Conservation (phyloP, 2,797 vertebrate genomes). For the Vultur gryphus region DNA sequence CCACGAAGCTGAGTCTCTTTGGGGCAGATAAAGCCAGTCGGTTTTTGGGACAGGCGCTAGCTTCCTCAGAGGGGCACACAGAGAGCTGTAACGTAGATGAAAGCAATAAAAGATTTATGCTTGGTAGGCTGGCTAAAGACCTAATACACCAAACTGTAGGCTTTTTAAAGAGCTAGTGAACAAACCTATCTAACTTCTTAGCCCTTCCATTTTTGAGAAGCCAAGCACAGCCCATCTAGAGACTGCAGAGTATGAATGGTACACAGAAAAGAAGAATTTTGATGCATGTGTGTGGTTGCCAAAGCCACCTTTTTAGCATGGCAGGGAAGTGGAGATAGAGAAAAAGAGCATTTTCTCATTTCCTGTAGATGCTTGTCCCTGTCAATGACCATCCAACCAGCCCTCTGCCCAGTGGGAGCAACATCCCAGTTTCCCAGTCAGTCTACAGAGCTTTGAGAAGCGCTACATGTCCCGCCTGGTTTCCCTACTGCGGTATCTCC, state of each 20-base stretch:
- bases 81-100: background rate
- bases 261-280: background rate
- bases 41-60: background rate
- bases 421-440: background rate
- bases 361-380: background rate
- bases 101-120: accelerated
- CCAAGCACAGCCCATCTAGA: background rate
- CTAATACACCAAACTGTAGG: accelerated
- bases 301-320: background rate
- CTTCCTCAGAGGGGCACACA: background rate
- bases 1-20: accelerated
- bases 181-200: background rate
- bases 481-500: background rate
- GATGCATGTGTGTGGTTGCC: background rate
- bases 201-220: background rate
- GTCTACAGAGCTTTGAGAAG: background rate
- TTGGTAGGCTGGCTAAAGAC: background rate
- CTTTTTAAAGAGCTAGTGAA: background rate
- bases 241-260: background rate
- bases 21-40: background rate
- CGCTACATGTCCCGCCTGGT: background rate
- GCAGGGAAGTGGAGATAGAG: background rate
- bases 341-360: background rate
- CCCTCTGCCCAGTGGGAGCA: background rate
- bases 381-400: background rate